A percentile compares a stretch with the other conserved stretches of the same genome.
Conservation (phyloP, 1,140 invertebrate genomes). For the Magallana ariakensis region DNA sequence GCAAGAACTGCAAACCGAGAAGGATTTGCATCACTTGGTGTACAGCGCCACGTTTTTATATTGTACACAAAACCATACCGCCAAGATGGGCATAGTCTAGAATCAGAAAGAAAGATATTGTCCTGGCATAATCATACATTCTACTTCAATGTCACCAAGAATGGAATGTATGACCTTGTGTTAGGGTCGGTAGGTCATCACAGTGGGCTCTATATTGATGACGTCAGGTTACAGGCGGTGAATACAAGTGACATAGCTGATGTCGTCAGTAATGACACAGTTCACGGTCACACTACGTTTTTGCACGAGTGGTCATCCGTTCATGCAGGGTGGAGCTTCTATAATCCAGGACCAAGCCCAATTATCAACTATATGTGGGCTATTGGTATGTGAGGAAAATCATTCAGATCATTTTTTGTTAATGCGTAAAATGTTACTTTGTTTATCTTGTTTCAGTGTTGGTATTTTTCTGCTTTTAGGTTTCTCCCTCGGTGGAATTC, state of each 20-base stretch:
- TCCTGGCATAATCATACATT: slow-evolving; percentile 64
- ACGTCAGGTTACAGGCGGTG: slow-evolving; percentile 50
- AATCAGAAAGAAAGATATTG: slow-evolving; percentile 15
- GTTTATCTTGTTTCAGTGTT: too few species aligned
- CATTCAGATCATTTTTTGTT: too few species aligned
- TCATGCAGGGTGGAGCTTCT: slow-evolving; percentile 62
- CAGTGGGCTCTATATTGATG: slow-evolving; percentile 53
- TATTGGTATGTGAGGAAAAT: slow-evolving; percentile 54
- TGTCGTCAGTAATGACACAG: background rate
- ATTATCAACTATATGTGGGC: slow-evolving; percentile 68
- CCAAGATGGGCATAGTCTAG: slow-evolving; percentile 24
- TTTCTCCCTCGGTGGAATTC: slow-evolving; percentile 60
- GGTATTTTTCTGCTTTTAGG: slow-evolving; percentile 35
- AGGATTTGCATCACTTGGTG: slow-evolving; percentile 50
- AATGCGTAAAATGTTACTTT: too few species aligned
- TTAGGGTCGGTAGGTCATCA: slow-evolving; percentile 39
- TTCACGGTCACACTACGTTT: slow-evolving; percentile 54
- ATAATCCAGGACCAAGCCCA: slow-evolving; percentile 54
- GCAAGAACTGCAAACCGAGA: slow-evolving; percentile 53
- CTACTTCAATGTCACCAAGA: slow-evolving; percentile 44
- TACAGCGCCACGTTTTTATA: slow-evolving; percentile 53
- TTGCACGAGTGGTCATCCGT: slow-evolving; percentile 65
- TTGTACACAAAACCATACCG: slow-evolving; percentile 53
- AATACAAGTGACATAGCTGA: background rate
- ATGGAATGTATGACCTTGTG: background rate